A percentile compares a stretch with the other conserved stretches of the same genome.
Evolutionary conservation across 1,140 invertebrate genomes (phyloP).

Genomic region (Delia radicum): DNA sequence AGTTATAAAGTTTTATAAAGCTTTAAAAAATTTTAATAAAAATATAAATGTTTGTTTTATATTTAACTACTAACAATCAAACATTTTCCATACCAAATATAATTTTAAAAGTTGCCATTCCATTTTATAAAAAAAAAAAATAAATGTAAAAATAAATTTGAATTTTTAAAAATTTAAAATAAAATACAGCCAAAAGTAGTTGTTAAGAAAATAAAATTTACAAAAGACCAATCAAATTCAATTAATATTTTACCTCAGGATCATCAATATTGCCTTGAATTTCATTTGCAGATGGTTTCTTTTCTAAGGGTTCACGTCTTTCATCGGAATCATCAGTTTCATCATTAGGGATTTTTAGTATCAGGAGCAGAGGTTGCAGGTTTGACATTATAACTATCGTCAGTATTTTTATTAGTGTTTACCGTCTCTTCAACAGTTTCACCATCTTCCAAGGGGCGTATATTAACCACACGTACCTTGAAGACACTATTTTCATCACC

Average conservation of each 20-base stretch:
- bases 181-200: not conserved
- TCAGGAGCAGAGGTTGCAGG: slow-evolving; percentile 4
- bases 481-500: slow-evolving; percentile 43
- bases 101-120: not conserved
- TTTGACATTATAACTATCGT: too few relatives aligned
- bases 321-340: slow-evolving; percentile 25
- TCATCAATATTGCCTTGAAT: slow-evolving; percentile 29
- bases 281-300: slow-evolving; percentile 30
- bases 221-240: not conserved
- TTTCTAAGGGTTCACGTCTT: slow-evolving; percentile 25
- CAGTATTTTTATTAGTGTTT: too few relatives aligned
- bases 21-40: not conserved
- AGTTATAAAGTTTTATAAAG: not conserved
- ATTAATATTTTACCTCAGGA: slow-evolving; percentile 32
- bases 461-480: slow-evolving; percentile 50
- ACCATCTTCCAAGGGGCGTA: slow-evolving; percentile 47
- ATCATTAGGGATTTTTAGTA: slow-evolving; percentile 12
- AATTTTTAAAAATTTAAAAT: too few relatives aligned
- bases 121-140: not conserved
- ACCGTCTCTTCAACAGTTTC: slow-evolving; percentile 42
- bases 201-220: not conserved
- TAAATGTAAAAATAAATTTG: too few relatives aligned
- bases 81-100: not conserved
- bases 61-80: not conserved
- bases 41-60: not conserved